These are phyloP conservation scores for Serrognathus titanus DNA, from an alignment of 2,888 invertebrate genomes.

Conservation along the genomic window DNA sequence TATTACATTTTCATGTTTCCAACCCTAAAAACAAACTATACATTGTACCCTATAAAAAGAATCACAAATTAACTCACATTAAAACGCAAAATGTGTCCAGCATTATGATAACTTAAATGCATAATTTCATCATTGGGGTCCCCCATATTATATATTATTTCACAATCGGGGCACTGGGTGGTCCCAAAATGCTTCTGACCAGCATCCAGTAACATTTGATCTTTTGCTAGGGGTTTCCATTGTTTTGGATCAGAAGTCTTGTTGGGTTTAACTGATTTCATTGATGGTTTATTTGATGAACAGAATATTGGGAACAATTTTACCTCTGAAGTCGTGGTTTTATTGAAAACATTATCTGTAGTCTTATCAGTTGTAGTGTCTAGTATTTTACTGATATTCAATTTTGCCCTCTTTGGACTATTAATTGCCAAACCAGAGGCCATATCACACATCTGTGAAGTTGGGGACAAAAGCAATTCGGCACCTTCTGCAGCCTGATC, in stretches of 20 bases:
- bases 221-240: constrained; percentile 51
- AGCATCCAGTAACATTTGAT: constrained; percentile 78
- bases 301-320: constrained; percentile 51
- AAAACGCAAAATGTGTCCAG: constrained; percentile 62
- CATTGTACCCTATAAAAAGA: neutral
- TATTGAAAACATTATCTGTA: constrained; percentile 22
- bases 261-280: constrained; percentile 2
- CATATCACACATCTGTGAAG: constrained; percentile 53
- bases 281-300: constrained; percentile 10
- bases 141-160: constrained; percentile 67
- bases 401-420: constrained; percentile 48
- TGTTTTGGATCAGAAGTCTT: constrained; percentile 32
- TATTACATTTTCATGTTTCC: constrained; percentile 73
- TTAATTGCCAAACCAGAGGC: constrained; percentile 50
- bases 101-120: constrained; percentile 71
- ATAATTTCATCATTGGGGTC: constrained; percentile 77
- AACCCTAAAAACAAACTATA: constrained; percentile 57
- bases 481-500: constrained; percentile 15
- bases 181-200: constrained; percentile 80
- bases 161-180: constrained; percentile 70
- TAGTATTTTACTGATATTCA: constrained; percentile 37
- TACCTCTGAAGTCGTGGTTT: constrained; percentile 22
- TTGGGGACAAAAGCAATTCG: constrained; percentile 48
- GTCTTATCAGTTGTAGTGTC: constrained; percentile 26
- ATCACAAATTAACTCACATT: constrained; percentile 51